These are phyloP conservation scores for Herpetotheres cachinnans DNA, from an alignment of 2,113 vertebrate genomes.

Conservation along the genomic window DNA sequence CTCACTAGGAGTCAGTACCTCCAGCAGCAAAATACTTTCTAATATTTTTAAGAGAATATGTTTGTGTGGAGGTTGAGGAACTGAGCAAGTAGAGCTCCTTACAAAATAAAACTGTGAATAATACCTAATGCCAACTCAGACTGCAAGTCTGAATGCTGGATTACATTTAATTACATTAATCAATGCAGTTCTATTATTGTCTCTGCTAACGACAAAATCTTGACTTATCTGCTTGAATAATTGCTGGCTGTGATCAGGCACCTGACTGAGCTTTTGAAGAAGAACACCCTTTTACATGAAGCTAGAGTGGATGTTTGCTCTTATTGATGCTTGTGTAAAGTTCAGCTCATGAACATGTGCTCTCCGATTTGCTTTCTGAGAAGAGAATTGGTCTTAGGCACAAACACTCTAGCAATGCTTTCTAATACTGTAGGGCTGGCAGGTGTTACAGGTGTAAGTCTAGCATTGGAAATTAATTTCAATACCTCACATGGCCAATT, in stretches of 20 bases:
- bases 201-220: background rate
- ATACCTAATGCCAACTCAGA: background rate
- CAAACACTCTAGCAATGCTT: background rate
- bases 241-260: background rate
- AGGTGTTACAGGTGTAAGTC: background rate
- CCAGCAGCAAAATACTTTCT: background rate
- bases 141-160: background rate
- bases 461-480: background rate
- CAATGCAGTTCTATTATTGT: background rate
- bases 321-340: background rate
- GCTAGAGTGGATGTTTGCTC: background rate
- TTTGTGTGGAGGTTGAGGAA: background rate
- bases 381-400: background rate
- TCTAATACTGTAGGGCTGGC: background rate
- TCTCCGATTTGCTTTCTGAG: background rate
- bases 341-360: background rate
- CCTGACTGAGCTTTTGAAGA: background rate
- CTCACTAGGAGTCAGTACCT: background rate
- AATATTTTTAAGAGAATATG: background rate
- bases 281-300: background rate
- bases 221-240: background rate
- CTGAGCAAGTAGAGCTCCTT: background rate
- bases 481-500: background rate
- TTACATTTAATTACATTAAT: conserved; percentile 25
- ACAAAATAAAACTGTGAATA: background rate